These are phyloP conservation scores for Nymphicus hollandicus DNA, from an alignment of 2,113 vertebrate species.

Conservation along the genomic window DNA sequence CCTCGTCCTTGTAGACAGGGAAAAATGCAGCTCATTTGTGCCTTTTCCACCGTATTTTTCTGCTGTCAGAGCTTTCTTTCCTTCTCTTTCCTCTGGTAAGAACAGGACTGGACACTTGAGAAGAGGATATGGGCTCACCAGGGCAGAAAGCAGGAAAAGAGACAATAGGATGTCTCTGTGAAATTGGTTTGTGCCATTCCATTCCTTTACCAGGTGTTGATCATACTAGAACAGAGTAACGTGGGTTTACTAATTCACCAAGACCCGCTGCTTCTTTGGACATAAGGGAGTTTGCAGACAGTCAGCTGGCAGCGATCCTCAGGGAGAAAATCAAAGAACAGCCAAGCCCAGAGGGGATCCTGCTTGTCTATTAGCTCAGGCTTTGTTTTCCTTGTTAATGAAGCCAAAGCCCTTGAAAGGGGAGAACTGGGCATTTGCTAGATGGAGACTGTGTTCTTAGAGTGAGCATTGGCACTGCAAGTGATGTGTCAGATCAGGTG, in stretches of 20 bases:
- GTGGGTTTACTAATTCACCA: not conserved
- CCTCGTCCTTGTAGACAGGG: not conserved
- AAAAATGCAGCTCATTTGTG: not conserved
- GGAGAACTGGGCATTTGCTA: not conserved
- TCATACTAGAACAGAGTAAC: not conserved
- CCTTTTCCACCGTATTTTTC: not conserved
- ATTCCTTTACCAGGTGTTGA: not conserved
- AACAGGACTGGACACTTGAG: not conserved
- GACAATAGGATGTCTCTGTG: not conserved
- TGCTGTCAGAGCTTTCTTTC: not conserved
- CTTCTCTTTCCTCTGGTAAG: not conserved
- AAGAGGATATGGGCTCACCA: not conserved
- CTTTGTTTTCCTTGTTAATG: not conserved
- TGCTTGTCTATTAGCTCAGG: not conserved
- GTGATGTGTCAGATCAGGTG: not conserved
- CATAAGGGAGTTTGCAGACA: not conserved
- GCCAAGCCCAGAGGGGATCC: not conserved
- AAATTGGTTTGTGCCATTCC: not conserved
- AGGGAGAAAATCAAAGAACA: not conserved
- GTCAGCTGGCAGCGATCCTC: fast-evolving
- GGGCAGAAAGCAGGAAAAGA: not conserved
- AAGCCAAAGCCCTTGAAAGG: not conserved
- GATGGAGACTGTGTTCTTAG: not conserved
- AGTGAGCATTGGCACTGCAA: not conserved
- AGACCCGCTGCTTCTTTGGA: not conserved